phyloP scores from a whole-genome alignment of 2,888 invertebrate species.

The Aspidiotus rigidus region DNA sequence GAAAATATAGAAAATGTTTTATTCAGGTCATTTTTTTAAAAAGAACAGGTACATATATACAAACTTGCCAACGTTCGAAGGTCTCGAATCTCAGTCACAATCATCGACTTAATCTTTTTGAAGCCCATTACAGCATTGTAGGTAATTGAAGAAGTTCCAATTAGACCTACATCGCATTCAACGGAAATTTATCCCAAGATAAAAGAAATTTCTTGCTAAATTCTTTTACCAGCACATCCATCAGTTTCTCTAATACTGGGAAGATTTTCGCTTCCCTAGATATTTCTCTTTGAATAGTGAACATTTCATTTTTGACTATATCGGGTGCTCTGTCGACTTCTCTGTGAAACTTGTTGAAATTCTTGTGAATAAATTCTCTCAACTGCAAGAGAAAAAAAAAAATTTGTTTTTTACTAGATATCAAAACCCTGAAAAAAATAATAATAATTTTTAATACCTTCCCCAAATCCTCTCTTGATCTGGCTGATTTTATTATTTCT shows the following conservation, averaged over 20 bases:
- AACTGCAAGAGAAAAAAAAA: not conserved
- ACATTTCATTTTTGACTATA: conserved; percentile 19
- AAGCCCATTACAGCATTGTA: too few species aligned
- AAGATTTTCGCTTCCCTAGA: conserved; percentile 11
- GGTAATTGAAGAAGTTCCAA: too few species aligned
- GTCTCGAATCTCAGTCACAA: too few species aligned
- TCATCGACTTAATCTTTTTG: too few species aligned
- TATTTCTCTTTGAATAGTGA: not conserved
- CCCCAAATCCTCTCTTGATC: conserved; percentile 6
- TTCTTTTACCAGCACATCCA: conserved; percentile 9
- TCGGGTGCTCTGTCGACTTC: conserved; percentile 19
- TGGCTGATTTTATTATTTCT: not conserved
- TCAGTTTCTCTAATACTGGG: conserved; percentile 6
- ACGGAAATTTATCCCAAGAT: not conserved
- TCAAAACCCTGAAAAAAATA: not conserved
- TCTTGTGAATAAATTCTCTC: conserved; percentile 7
- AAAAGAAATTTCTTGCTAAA: not conserved
- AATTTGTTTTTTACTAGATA: not conserved
- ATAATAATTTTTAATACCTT: conserved; percentile 7
- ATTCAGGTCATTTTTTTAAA: too few species aligned
- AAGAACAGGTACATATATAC: too few species aligned
- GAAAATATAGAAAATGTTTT: too few species aligned
- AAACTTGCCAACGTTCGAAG: too few species aligned
- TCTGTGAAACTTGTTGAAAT: conserved; percentile 12
- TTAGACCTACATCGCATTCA: too few species aligned